A percentile compares a stretch with the other conserved stretches of the same genome.
phyloP scores from a whole-genome alignment of 2,888 invertebrate species.

The Melieria omissa region DNA sequence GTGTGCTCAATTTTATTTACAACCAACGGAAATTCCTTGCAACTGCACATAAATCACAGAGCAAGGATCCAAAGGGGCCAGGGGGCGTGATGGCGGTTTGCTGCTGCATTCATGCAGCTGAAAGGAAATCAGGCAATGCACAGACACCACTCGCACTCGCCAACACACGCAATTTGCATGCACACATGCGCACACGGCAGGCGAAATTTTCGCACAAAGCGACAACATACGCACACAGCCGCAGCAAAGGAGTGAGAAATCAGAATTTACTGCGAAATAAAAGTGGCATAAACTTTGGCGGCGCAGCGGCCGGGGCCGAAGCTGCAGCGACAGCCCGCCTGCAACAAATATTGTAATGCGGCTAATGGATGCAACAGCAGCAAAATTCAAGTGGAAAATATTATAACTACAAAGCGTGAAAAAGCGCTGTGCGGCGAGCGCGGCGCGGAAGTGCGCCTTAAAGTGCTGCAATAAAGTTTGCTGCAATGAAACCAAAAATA shows the following conservation, averaged over 20 bases:
- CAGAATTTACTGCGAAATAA: too few relatives aligned
- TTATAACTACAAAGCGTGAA: too few relatives aligned
- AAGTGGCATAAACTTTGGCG: too few relatives aligned
- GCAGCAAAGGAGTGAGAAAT: too few relatives aligned
- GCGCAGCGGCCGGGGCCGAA: too few relatives aligned
- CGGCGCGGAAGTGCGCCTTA: background rate
- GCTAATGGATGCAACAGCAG: too few relatives aligned
- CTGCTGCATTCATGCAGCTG: background rate
- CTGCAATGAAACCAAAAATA: background rate
- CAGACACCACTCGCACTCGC: background rate
- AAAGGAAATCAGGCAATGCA: too few relatives aligned
- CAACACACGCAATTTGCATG: background rate
- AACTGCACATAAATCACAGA: conserved; percentile 23
- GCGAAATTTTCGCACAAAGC: background rate
- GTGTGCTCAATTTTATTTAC: conserved; percentile 14
- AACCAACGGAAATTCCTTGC: conserved; percentile 24
- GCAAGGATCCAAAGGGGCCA: conserved; percentile 18
- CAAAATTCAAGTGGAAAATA: too few relatives aligned
- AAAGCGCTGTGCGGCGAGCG: too few relatives aligned
- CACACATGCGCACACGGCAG: background rate
- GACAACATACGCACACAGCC: too few relatives aligned
- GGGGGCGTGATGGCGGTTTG: background rate
- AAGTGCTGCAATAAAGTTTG: conserved; percentile 7
- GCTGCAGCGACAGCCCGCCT: too few relatives aligned
- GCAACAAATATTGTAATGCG: too few relatives aligned